Evolutionary conservation across 2,888 invertebrate genomes (phyloP), one percentile per base, ranked within the genome.

Genomic region (Galerucella pusilla): DNA sequence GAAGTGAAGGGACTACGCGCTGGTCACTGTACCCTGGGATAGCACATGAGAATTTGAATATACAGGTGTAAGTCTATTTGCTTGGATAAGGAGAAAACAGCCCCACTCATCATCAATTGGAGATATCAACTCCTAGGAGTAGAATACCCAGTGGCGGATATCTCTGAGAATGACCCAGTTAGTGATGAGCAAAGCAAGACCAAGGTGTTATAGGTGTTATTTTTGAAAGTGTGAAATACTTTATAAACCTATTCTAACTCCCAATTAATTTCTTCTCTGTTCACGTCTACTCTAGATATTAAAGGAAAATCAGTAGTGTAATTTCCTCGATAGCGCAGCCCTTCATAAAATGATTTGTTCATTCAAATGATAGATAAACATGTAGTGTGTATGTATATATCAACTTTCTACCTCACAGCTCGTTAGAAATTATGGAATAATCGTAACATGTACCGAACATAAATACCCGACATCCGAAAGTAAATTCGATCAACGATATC

Each of bases 401-500:
- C 54, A 65, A 65, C 16, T 54, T 71, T 65, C 57, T 57, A 54
- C 42, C 65, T 71, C 64, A n/a, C 71, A 71, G 71, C 71, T 71
- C 71, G 71, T 71, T 71, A 71, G 64, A 57, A 71, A 71, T 71
- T 65, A 71, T 71, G 65, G 65, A 65, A 65, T 65, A 71, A 65
- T 71, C 71, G 71, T 11, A 65, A 65, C 65, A 71, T 71, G 71
- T 71, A 65, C 64, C 42, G 71, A 71, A 42, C 71, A 71, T 71
- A 71, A 71, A 71, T 71, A 71, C 57, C 65, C 54, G 54, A 71
- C 71, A 54, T 71, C 45, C 64, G 65, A 71, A 71, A 71, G 71
- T 71, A 71, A 71, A 71, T 75, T 71, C 75, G 71, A 71, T 71
- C 67, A 68, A 45, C 66, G 54, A 63, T 67, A 60, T 60, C 68